These are phyloP conservation scores for Semnopithecus entellus DNA, from an alignment of 2,113 vertebrate genomes.

Conservation along the genomic window DNA sequence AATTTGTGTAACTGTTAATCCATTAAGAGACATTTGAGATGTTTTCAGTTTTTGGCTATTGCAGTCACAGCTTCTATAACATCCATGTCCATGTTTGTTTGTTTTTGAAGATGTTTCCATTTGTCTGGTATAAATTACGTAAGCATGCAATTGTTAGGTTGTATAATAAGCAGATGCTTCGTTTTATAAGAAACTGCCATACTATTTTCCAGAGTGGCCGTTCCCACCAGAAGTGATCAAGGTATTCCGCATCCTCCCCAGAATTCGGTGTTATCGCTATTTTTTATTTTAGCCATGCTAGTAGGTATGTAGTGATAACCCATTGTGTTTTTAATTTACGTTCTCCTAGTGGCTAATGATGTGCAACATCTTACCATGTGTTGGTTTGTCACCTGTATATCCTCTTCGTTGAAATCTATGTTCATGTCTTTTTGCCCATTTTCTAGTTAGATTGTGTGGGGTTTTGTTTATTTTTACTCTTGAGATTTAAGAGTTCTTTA, in stretches of 20 bases:
- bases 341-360: not conserved
- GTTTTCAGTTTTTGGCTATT: not conserved
- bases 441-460: not conserved
- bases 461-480: not conserved
- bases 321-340: not conserved
- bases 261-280: not conserved
- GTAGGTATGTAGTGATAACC: not conserved
- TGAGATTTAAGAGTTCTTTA: not conserved
- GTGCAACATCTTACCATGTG: not conserved
- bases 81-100: not conserved
- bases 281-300: not conserved
- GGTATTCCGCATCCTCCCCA: not conserved
- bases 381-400: not conserved
- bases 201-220: not conserved
- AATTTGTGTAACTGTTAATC: not conserved
- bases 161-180: not conserved
- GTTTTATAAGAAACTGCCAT: not conserved
- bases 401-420: not conserved
- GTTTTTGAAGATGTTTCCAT: not conserved
- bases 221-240: not conserved
- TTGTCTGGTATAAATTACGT: not conserved
- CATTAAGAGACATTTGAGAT: not conserved
- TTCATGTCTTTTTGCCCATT: not conserved
- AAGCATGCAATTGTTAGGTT: not conserved
- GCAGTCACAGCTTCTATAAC: not conserved